These are phyloP conservation scores for Exephanes ischioxanthus DNA, from an alignment of 2,888 invertebrate genomes.

Conservation along the genomic window DNA sequence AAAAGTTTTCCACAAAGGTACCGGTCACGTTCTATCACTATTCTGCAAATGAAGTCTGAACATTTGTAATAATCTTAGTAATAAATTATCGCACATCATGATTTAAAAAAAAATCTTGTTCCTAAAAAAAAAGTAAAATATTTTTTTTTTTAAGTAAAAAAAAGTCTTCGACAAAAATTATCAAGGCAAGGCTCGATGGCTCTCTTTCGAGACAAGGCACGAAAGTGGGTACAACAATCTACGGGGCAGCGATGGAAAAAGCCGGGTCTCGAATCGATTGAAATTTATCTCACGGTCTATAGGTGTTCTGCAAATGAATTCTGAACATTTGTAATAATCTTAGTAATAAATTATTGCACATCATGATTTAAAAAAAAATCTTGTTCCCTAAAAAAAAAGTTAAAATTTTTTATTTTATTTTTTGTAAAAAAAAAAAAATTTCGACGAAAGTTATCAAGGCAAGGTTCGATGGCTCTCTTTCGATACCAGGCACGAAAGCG, in stretches of 20 bases:
- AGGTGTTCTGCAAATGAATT: neutral
- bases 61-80: too few species aligned
- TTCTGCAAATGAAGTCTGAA: neutral
- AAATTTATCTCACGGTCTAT: constrained; percentile 30
- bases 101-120: neutral
- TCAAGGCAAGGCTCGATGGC: neutral
- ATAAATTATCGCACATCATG: too few species aligned
- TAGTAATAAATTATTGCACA: too few species aligned
- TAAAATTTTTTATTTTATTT: too few species aligned
- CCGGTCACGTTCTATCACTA: constrained; percentile 4
- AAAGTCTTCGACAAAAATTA: neutral
- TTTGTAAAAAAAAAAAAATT: neutral
- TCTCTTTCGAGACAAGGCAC: neutral
- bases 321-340: too few species aligned
- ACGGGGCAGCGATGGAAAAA: neutral
- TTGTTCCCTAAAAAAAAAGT: neutral
- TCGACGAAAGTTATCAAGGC: neutral
- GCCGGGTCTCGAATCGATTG: constrained; percentile 29
- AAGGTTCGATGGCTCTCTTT: neutral
- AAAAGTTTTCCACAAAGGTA: neutral
- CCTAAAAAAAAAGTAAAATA: too few species aligned
- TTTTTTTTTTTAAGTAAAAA: too few species aligned
- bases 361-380: too few species aligned
- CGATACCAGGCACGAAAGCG: neutral
- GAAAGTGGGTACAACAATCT: neutral